phyloP scores from a whole-genome alignment of 2,113 vertebrate genomes.

The Zootoca vivipara region DNA sequence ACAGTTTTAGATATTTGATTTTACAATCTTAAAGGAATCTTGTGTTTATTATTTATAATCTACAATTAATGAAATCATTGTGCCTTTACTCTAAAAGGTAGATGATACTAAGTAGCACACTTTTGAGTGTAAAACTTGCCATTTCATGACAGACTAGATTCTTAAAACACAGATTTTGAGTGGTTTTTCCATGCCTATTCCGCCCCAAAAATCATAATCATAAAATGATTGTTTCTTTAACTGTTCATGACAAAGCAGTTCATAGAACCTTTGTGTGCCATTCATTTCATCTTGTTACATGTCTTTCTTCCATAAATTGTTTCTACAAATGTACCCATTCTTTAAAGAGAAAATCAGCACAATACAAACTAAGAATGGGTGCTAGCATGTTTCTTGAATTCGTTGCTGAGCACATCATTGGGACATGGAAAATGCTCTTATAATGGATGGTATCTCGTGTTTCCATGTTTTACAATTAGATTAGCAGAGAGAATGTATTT shows the following conservation, averaged over 20 bases:
- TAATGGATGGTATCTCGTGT: constrained; percentile 41
- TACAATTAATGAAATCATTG: not conserved
- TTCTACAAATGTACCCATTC: not conserved
- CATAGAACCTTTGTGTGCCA: not conserved
- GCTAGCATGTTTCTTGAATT: not conserved
- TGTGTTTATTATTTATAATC: not conserved
- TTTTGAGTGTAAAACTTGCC: not conserved
- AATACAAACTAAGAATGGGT: not conserved
- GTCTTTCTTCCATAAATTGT: not conserved
- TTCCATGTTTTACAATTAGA: constrained; percentile 56
- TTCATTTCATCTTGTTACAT: not conserved
- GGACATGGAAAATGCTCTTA: not conserved
- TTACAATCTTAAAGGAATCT: not conserved
- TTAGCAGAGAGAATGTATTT: constrained; percentile 56
- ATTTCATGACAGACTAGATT: not conserved
- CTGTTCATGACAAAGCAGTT: not conserved
- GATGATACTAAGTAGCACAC: not conserved
- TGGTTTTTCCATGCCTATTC: not conserved
- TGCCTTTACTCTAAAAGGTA: not conserved
- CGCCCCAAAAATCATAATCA: not conserved
- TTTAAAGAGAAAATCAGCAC: not conserved
- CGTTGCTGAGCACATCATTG: not conserved
- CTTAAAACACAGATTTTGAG: not conserved
- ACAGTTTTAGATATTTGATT: not conserved
- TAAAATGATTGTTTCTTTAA: not conserved